Conservation (phyloP, 2,888 invertebrate genomes). For the Tetanocera ferruginea region DNA sequence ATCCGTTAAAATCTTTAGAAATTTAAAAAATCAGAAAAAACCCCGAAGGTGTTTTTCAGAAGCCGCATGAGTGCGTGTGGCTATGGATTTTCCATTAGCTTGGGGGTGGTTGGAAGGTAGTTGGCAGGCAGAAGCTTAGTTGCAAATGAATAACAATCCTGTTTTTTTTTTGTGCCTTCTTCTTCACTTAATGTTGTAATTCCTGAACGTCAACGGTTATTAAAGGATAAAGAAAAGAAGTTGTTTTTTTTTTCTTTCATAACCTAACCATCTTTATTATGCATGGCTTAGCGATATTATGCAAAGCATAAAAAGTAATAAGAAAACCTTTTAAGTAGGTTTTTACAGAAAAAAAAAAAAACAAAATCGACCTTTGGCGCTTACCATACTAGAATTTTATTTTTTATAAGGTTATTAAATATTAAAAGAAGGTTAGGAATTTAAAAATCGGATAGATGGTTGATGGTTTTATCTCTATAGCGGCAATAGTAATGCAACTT, state of each 20-base stretch:
- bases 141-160: neutral
- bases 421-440: neutral
- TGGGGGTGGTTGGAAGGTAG: neutral
- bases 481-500: too few relatives aligned
- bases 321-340: neutral
- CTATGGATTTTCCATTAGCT: neutral
- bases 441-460: too few relatives aligned
- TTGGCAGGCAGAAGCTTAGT: neutral
- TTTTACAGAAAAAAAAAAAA: neutral
- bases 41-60: slow-evolving; percentile 22
- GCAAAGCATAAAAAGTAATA: slow-evolving; percentile 1
- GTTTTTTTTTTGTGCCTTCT: neutral
- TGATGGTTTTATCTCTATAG: too few relatives aligned
- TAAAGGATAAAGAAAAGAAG: slow-evolving; percentile 10
- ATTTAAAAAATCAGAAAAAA: slow-evolving; percentile 29
- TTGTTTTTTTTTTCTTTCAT: neutral
- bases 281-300: neutral
- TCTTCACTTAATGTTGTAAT: neutral
- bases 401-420: neutral
- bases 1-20: slow-evolving; percentile 43
- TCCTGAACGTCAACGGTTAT: slow-evolving; percentile 22
- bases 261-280: neutral
- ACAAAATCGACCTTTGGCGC: neutral
- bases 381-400: neutral
- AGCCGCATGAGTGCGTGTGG: slow-evolving; percentile 22